Conservation (phyloP, 2,797 vertebrate genomes). For the Mormyrops boulengeri region DNA sequence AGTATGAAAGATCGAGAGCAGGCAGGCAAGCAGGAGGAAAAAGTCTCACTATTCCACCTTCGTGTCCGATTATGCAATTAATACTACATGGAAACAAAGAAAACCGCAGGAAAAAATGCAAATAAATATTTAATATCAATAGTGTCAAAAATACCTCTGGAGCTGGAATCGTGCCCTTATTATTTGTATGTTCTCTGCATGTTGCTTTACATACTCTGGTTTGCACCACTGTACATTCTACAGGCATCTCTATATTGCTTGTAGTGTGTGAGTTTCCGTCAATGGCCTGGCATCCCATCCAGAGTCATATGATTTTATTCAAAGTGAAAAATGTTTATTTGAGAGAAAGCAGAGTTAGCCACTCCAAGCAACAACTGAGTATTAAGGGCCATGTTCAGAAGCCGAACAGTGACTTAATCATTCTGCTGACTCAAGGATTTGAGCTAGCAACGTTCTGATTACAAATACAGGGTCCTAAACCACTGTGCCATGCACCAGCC, state of each 20-base stretch:
- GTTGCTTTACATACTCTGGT: not conserved
- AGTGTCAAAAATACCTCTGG: not conserved
- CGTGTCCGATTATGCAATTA: not conserved
- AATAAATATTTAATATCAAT: not conserved
- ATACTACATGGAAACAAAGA: not conserved
- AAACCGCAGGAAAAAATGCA: not conserved
- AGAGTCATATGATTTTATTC: not conserved
- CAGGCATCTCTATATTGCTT: not conserved
- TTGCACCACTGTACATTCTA: not conserved
- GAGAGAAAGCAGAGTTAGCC: not conserved
- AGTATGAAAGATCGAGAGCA: not conserved
- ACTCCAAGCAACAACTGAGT: not conserved
- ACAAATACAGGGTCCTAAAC: not conserved
- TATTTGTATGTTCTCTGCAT: not conserved
- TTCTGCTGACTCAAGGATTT: not conserved
- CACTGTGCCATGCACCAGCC: not conserved
- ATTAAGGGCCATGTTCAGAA: not conserved
- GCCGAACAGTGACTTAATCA: not conserved
- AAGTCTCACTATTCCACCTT: not conserved
- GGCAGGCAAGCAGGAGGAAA: not conserved
- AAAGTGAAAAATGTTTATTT: not conserved
- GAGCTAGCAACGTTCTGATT: not conserved
- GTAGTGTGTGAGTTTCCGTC: not conserved
- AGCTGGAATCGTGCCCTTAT: not conserved
- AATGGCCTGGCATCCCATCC: not conserved